Evolutionary conservation across 1,140 invertebrate species (phyloP).

Genomic region (Temnothorax nylanderi): DNA sequence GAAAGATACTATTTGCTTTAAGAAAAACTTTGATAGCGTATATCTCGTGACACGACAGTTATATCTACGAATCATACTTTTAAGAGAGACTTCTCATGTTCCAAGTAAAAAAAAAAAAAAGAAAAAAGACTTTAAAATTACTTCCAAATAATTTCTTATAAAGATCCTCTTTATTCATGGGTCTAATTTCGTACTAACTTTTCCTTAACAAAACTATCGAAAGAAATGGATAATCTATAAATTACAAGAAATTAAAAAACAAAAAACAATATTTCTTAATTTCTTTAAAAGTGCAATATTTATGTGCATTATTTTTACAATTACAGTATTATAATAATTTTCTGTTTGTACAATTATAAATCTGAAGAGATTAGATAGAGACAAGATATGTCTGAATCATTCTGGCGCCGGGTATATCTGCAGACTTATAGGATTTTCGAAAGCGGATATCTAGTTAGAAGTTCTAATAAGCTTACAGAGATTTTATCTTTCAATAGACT

Average conservation of each 20-base stretch:
- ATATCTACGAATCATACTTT: background rate
- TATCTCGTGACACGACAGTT: constrained; percentile 22
- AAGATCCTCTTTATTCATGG: background rate
- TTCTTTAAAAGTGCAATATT: background rate
- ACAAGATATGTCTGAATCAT: constrained; percentile 10
- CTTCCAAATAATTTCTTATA: constrained; percentile 9
- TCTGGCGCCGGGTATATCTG: background rate
- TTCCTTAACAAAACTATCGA: background rate
- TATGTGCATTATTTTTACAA: background rate
- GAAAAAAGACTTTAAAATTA: background rate
- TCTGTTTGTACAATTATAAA: background rate
- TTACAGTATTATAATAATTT: background rate
- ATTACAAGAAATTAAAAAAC: background rate
- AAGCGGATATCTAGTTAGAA: background rate
- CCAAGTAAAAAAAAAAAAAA: background rate
- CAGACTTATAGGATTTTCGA: constrained; percentile 1
- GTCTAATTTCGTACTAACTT: background rate
- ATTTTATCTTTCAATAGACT: constrained; percentile 33
- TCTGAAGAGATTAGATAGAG: background rate
- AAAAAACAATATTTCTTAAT: background rate
- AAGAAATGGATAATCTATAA: background rate
- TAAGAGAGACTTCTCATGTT: background rate
- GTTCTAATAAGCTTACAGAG: constrained; percentile 10
- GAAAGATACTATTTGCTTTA: constrained; percentile 61
- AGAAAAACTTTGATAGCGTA: constrained; percentile 26